Percentiles rank a stretch among this genome's conserved stretches.
Conservation (phyloP, 1,140 invertebrate genomes). For the Drosophila baimaii region DNA sequence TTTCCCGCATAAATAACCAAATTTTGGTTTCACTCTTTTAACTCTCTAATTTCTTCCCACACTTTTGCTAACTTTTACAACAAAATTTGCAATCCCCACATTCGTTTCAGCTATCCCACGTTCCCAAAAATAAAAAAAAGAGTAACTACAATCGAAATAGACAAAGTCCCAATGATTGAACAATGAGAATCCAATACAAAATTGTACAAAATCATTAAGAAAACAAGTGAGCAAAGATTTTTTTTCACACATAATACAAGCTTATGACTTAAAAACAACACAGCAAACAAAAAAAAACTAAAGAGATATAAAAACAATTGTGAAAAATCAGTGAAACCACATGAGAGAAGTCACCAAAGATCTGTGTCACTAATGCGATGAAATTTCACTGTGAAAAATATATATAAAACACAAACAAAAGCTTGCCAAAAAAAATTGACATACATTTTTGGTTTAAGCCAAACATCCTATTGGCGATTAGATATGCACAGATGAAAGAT, state of each 20-base stretch:
- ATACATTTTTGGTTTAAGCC: conserved; percentile 34
- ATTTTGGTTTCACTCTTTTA: not conserved
- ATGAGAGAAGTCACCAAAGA: conserved; percentile 18
- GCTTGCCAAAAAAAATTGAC: conserved; percentile 31
- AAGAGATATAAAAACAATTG: conserved; percentile 35
- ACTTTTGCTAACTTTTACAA: conserved; percentile 30
- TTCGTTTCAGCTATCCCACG: conserved; percentile 51
- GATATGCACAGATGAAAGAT: conserved; percentile 26
- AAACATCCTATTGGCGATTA: conserved; percentile 42
- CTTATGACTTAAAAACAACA: conserved; percentile 30
- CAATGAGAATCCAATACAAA: conserved; percentile 51
- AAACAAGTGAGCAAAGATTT: conserved; percentile 52
- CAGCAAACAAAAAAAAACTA: conserved; percentile 5
- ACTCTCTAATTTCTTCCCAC: conserved; percentile 33
- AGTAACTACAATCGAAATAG: conserved; percentile 23
- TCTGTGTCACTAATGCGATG: conserved; percentile 30
- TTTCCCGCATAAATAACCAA: not conserved
- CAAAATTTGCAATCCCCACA: conserved; percentile 13
- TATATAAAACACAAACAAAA: conserved; percentile 21
- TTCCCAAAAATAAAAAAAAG: conserved; percentile 62
- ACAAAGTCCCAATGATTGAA: conserved; percentile 53
- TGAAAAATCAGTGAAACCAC: conserved; percentile 20
- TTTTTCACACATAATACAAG: conserved; percentile 41
- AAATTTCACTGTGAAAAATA: conserved; percentile 36
- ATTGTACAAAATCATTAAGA: conserved; percentile 69